These are phyloP conservation scores for Glyptemys insculpta DNA, from an alignment of 2,797 vertebrate species.

Conservation along the genomic window DNA sequence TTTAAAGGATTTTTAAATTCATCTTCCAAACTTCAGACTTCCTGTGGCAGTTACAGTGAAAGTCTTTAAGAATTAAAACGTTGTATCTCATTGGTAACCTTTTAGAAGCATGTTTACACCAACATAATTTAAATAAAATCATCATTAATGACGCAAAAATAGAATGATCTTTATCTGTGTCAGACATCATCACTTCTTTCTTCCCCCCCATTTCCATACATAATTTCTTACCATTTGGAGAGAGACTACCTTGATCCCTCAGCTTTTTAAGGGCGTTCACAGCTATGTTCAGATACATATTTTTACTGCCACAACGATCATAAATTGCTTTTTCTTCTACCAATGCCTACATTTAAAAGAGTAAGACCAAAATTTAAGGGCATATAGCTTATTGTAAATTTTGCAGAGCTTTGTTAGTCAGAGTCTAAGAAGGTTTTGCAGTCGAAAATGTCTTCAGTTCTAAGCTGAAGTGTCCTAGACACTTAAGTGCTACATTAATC, in stretches of 20 bases:
- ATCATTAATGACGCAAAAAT: neutral
- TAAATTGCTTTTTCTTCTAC: constrained; percentile 86
- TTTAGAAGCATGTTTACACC: neutral
- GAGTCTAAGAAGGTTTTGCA: neutral
- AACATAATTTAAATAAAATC: neutral
- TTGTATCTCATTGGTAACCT: neutral
- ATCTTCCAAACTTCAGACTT: neutral
- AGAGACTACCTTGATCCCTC: constrained; percentile 79
- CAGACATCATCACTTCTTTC: neutral
- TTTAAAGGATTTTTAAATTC: neutral
- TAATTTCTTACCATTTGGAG: constrained; percentile 21
- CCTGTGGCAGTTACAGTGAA: neutral
- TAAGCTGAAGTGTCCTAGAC: neutral
- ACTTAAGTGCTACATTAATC: neutral
- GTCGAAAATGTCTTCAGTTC: fast-evolving
- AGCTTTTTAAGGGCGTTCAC: constrained; percentile 88
- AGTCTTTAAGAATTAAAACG: neutral
- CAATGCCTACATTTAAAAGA: constrained; percentile 79
- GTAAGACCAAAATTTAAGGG: neutral
- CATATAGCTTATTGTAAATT: neutral
- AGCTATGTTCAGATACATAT: constrained; percentile 88
- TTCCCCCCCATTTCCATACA: neutral
- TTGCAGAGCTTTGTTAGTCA: neutral
- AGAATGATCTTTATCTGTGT: neutral
- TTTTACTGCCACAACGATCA: constrained; percentile 86